These are phyloP conservation scores for Thaumetopoea pityocampa DNA, from an alignment of 1,140 invertebrate species.

Conservation along the genomic window DNA sequence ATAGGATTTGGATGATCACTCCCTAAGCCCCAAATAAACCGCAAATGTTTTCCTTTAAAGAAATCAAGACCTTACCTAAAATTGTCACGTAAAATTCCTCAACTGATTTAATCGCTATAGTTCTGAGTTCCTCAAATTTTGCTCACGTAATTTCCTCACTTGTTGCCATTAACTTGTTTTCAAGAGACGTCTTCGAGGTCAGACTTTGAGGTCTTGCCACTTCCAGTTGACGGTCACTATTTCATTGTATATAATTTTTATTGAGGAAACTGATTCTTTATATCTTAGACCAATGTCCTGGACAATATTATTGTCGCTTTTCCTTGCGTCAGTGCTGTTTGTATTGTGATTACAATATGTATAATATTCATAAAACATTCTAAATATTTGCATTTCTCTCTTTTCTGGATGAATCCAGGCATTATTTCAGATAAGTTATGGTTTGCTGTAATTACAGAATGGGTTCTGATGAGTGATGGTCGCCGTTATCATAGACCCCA, in stretches of 20 bases:
- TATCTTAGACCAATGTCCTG: conserved; percentile 10
- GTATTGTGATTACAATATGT: conserved; percentile 7
- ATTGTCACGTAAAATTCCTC: conserved; percentile 2
- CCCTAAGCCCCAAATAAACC: not conserved
- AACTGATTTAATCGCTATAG: not conserved
- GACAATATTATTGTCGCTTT: conserved; percentile 2
- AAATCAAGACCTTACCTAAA: too few species aligned
- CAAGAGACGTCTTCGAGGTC: conserved; percentile 4
- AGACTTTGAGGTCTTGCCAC: conserved; percentile 6
- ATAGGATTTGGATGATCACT: not conserved
- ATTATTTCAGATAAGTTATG: too few species aligned
- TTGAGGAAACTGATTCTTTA: conserved; percentile 21
- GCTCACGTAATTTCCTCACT: not conserved
- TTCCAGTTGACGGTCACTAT: conserved; percentile 4
- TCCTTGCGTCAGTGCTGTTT: conserved; percentile 1
- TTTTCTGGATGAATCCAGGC: too few species aligned
- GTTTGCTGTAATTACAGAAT: too few species aligned
- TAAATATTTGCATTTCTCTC: too few species aligned
- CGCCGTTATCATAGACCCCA: too few species aligned
- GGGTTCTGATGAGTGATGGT: too few species aligned
- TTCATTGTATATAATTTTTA: conserved; percentile 22
- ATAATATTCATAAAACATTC: too few species aligned
- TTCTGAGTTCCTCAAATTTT: conserved; percentile 7
- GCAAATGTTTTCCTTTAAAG: not conserved
- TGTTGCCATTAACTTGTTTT: not conserved